These are phyloP conservation scores for Eulacestoma nigropectus DNA, from an alignment of 2,113 vertebrate genomes.

Conservation along the genomic window DNA sequence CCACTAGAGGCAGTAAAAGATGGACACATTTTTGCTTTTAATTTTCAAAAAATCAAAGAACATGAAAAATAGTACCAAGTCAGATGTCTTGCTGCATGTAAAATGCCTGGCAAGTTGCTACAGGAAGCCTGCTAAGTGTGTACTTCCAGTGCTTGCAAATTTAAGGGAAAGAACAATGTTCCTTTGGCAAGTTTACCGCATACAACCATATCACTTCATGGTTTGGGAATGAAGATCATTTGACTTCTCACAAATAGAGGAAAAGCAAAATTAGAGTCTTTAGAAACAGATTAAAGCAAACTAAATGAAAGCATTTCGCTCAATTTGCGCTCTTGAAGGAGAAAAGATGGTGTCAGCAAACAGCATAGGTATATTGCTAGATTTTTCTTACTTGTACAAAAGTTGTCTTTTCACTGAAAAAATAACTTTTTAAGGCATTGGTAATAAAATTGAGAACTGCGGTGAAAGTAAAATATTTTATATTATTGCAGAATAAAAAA, in stretches of 20 bases:
- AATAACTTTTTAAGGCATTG: neutral
- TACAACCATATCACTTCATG: accelerated
- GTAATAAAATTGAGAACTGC: neutral
- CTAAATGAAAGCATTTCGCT: neutral
- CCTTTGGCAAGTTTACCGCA: neutral
- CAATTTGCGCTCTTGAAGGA: neutral
- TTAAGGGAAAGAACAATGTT: neutral
- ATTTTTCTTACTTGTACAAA: neutral
- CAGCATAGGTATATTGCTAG: neutral
- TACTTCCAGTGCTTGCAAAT: neutral
- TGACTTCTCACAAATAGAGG: neutral
- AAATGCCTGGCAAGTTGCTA: neutral
- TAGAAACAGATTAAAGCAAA: neutral
- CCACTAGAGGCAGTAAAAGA: neutral
- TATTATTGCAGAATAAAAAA: neutral
- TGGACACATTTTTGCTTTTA: neutral
- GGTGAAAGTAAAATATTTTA: neutral
- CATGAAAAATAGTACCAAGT: too few relatives aligned
- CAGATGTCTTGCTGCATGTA: neutral
- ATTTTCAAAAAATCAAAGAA: neutral
- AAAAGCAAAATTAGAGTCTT: neutral
- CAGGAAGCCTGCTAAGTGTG: neutral
- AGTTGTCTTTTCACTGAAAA: neutral
- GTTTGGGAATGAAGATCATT: neutral
- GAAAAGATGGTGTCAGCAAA: neutral